A percentile compares a stretch with the other conserved stretches of the same genome.
Evolutionary conservation across 2,797 vertebrate species (phyloP).

Genomic region (Chromobotia macracanthus): DNA sequence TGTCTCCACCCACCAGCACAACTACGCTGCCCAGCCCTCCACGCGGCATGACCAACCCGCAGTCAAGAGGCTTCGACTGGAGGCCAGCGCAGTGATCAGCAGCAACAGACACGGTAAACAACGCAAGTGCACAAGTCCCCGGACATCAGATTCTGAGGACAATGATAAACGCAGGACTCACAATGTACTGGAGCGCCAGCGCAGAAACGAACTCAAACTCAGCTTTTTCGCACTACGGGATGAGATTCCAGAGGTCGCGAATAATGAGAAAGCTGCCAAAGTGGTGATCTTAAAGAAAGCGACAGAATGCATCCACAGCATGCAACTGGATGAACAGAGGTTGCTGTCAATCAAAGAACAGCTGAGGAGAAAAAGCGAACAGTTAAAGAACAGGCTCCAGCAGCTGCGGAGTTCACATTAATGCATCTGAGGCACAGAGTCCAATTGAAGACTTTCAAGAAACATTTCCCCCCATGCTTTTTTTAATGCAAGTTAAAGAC

Average conservation of each 20-base stretch:
- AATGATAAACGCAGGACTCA: constrained; percentile 97
- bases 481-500: constrained; percentile 73
- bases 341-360: constrained; percentile 88
- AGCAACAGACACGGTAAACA: constrained; percentile 92
- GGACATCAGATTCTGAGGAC: constrained; percentile 93
- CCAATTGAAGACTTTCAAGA: constrained; percentile 58
- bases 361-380: constrained; percentile 86
- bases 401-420: constrained; percentile 85
- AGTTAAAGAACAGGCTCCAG: constrained; percentile 91
- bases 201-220: constrained; percentile 94
- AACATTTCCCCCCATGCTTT: constrained; percentile 60
- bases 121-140: constrained; percentile 91
- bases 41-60: constrained; percentile 86
- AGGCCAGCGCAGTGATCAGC: constrained; percentile 77
- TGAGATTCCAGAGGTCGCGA: constrained; percentile 96
- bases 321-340: constrained; percentile 90
- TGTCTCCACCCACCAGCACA: constrained; percentile 97
- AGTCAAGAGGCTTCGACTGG: constrained; percentile 90
- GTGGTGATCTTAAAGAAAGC: constrained; percentile 98
- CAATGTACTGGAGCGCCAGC: constrained; percentile 94
- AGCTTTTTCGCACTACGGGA: constrained; percentile 97
- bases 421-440: constrained; percentile 55
- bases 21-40: constrained; percentile 93
- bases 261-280: constrained; percentile 97
- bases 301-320: constrained; percentile 88